These are phyloP conservation scores for Erethizon dorsatum DNA, from an alignment of 2,797 vertebrate genomes.

Conservation along the genomic window DNA sequence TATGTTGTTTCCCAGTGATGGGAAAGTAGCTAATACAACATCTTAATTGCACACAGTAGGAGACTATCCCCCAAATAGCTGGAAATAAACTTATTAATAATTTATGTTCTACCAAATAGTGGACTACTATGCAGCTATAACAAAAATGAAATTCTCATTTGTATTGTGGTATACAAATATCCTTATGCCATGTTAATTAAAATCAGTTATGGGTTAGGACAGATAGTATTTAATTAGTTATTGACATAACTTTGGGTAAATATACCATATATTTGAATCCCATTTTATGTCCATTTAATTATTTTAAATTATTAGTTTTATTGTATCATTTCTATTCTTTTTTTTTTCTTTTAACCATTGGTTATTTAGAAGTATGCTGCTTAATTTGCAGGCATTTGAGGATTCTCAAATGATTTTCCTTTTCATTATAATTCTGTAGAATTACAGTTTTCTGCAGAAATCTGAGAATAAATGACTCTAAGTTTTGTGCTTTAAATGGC, in stretches of 20 bases:
- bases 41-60: neutral
- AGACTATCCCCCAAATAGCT: neutral
- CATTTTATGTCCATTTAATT: neutral
- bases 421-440: no score
- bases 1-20: neutral
- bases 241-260: neutral
- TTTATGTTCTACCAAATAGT: neutral
- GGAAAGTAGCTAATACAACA: neutral
- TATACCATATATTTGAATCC: neutral
- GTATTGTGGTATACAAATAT: neutral
- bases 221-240: neutral
- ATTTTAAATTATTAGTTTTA: neutral
- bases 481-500: neutral
- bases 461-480: neutral
- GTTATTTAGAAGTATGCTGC: neutral
- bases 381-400: neutral
- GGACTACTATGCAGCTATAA: neutral
- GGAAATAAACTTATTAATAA: neutral
- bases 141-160: neutral
- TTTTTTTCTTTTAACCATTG: neutral
- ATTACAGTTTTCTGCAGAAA: no score
- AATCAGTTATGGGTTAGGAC: neutral
- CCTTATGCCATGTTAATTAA: neutral
- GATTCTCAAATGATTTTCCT: neutral
- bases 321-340: neutral